These are phyloP conservation scores for Macrobrachium rosenbergii DNA, from an alignment of 1,140 invertebrate genomes.

Conservation along the genomic window DNA sequence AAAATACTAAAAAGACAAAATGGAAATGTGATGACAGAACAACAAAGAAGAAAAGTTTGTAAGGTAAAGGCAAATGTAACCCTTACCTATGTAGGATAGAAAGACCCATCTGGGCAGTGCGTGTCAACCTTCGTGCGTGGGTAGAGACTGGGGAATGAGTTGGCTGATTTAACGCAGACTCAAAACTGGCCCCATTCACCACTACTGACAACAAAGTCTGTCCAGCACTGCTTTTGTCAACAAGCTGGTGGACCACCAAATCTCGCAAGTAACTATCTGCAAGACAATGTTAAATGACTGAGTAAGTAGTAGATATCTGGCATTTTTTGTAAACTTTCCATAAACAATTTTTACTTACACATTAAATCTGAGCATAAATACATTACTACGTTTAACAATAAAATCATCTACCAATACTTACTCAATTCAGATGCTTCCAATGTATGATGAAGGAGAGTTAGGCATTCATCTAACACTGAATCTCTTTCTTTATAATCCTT, in stretches of 20 bases:
- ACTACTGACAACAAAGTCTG: constrained; percentile 56
- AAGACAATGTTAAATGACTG: background rate
- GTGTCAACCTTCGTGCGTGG: constrained; percentile 54
- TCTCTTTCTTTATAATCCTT: constrained; percentile 42
- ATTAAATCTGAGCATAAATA: background rate
- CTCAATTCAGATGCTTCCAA: constrained; percentile 45
- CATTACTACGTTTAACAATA: too few relatives aligned
- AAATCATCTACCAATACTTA: background rate
- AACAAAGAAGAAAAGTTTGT: background rate
- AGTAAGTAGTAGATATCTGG: background rate
- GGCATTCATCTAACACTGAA: constrained; percentile 42
- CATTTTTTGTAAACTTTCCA: background rate
- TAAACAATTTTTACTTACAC: background rate
- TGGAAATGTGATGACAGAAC: background rate
- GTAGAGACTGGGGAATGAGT: constrained; percentile 57
- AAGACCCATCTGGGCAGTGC: constrained; percentile 62
- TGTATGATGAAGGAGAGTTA: constrained; percentile 57
- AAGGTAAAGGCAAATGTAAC: background rate
- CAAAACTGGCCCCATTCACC: constrained; percentile 53
- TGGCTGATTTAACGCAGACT: constrained; percentile 51
- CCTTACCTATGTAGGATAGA: constrained; percentile 58
- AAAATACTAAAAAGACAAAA: background rate
- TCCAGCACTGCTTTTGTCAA: constrained; percentile 53
- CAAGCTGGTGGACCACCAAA: constrained; percentile 49
- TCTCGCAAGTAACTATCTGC: constrained; percentile 38